Base-by-base conservation (phyloP, 2,888 invertebrate genomes). In the Brachynemurus nebulosus region DNA sequence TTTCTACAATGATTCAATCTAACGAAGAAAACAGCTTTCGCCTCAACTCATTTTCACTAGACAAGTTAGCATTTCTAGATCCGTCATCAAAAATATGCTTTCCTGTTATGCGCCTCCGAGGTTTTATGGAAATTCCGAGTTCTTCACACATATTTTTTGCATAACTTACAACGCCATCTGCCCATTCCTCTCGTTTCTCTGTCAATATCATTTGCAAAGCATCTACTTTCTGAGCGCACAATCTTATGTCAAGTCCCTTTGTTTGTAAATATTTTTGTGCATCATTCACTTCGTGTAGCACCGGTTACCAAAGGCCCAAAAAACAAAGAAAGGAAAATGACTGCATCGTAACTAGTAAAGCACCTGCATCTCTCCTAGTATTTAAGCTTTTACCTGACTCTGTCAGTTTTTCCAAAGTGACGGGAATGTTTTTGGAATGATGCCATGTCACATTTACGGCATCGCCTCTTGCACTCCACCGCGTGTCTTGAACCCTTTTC, bases 341-440 rank as follows among this genome's bases (percentile, higher is more conserved):
- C 42, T 38, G 47, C 40, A 48, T 34, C 37, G 42, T 17, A 37
- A 27, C 34, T 41, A 45, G 18, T 20, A 48, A 34, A 37, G 6
- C 33, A 38, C 47, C 23, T 42, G 49, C 47, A 40, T 46, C 40
- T 27, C 47, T 44, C 30, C 48, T 18, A 20, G 44, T 49, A 23
- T 44, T 46, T 33, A 33, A 41, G 30, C 44, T 52, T 50, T 52
- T 47, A 40, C 33, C 41, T 40, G 40, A 17, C 21, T 42, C 48
- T 30, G 47, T 47, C 44, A 51, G 39, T 42, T 51, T 46, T 46
- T 51, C 47, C 40, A 49, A 27, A 19, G 46, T 36, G 23, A n/a
- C 14, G 17, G 36, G 27, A 45, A 14, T 39, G 37, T 48, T 9
- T 46, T 44, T 33, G 45, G 9, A 25, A 25, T 25, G 27, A 25